Conservation (phyloP, 2,888 invertebrate species). For the Acanthococcus lagerstroemiae region DNA sequence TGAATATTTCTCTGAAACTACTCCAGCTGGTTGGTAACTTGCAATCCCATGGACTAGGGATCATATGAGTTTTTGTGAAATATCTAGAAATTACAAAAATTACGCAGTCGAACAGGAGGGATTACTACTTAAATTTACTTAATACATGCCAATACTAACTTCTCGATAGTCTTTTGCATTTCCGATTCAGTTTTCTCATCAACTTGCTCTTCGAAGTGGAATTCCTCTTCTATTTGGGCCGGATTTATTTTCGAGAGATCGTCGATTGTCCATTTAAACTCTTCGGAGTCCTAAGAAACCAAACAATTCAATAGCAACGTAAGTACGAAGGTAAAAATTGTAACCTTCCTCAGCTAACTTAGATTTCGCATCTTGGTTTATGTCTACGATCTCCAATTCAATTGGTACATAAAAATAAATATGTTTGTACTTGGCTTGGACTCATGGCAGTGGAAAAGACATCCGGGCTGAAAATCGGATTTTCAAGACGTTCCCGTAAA, state of each 20-base stretch:
- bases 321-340: too few species aligned
- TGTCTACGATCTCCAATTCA: too few species aligned
- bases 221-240: constrained; percentile 55
- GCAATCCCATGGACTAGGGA: constrained; percentile 49
- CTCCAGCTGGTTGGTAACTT: constrained; percentile 22
- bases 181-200: constrained; percentile 55
- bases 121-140: neutral
- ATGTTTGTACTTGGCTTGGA: constrained; percentile 42
- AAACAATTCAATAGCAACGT: too few species aligned
- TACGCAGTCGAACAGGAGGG: neutral
- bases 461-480: constrained; percentile 55
- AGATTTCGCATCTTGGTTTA: too few species aligned
- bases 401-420: too few species aligned
- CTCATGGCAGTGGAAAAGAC: constrained; percentile 42
- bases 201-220: constrained; percentile 48
- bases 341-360: too few species aligned
- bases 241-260: constrained; percentile 58
- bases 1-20: constrained; percentile 17
- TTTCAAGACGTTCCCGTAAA: constrained; percentile 54
- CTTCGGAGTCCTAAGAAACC: constrained; percentile 21
- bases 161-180: constrained; percentile 58
- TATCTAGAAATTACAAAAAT: constrained; percentile 42
- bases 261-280: constrained; percentile 59
- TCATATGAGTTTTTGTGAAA: constrained; percentile 49
- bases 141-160: constrained; percentile 41